A percentile compares a stretch with the other conserved stretches of the same genome.
phyloP scores from a whole-genome alignment of 2,888 invertebrate species.

The Drosophila mulleri region DNA sequence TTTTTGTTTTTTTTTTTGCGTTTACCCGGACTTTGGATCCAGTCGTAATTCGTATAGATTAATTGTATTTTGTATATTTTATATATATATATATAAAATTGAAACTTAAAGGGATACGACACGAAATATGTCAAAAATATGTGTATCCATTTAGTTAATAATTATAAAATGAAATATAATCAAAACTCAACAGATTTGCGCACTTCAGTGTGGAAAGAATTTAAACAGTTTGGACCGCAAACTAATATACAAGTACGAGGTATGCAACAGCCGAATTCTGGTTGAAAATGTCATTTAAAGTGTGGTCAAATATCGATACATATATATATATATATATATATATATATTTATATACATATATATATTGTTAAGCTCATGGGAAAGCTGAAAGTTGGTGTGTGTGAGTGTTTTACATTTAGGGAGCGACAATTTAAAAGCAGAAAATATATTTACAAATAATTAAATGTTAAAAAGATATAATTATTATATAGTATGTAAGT shows the following conservation, averaged over 20 bases:
- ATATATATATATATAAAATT: conserved; percentile 43
- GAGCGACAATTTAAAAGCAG: conserved; percentile 72
- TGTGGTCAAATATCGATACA: conserved; percentile 19
- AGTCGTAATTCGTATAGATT: conserved; percentile 48
- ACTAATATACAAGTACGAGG: conserved; percentile 38
- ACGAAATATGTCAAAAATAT: conserved; percentile 22
- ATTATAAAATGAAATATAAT: conserved; percentile 43
- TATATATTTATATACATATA: background rate
- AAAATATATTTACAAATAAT: conserved; percentile 74
- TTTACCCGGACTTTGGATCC: conserved; percentile 51
- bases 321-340: too few species aligned
- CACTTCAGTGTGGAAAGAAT: conserved; percentile 53
- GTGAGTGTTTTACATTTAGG: conserved; percentile 47
- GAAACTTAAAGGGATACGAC: conserved; percentile 66
- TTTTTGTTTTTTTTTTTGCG: conserved; percentile 41
- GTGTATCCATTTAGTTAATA: conserved; percentile 34
- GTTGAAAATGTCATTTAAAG: conserved; percentile 27
- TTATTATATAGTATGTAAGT: conserved; percentile 22
- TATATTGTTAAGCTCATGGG: conserved; percentile 30
- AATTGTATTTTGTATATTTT: conserved; percentile 44
- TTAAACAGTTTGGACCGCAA: conserved; percentile 43
- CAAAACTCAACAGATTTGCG: conserved; percentile 54
- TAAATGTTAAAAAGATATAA: conserved; percentile 57
- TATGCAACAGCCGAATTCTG: conserved; percentile 54
- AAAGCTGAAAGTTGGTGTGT: conserved; percentile 9